phyloP scores from a whole-genome alignment of 2,113 vertebrate genomes.

The Sakesphorus luctuosus region DNA sequence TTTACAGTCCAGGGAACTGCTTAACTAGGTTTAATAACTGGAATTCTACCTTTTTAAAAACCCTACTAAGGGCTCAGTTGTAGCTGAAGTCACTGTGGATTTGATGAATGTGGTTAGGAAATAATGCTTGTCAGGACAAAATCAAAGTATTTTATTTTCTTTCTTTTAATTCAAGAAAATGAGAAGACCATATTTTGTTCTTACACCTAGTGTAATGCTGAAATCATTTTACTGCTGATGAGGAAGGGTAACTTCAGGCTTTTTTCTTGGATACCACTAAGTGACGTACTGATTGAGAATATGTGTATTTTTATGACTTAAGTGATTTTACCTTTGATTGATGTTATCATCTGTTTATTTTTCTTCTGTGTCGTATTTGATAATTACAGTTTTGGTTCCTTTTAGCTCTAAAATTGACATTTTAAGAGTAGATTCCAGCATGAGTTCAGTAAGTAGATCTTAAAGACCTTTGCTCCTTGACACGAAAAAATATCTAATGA shows the following conservation, averaged over 20 bases:
- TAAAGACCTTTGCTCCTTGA: neutral
- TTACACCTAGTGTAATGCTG: neutral
- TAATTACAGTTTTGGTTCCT: neutral
- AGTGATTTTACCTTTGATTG: neutral
- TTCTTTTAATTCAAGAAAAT: neutral
- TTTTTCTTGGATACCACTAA: neutral
- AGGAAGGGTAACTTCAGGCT: neutral
- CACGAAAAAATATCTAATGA: neutral
- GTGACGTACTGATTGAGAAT: neutral
- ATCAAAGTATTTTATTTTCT: neutral
- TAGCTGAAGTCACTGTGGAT: neutral
- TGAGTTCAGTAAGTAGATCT: neutral
- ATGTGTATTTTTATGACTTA: neutral
- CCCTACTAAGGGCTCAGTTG: neutral
- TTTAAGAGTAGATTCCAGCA: neutral
- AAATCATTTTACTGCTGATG: neutral
- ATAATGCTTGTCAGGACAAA: neutral
- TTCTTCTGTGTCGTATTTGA: neutral
- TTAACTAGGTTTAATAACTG: neutral
- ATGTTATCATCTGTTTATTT: neutral
- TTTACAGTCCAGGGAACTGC: neutral
- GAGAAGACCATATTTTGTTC: too few species aligned
- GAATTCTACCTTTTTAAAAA: neutral
- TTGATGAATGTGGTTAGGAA: neutral
- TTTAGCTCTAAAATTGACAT: neutral